Evolutionary conservation across 1,140 invertebrate genomes (phyloP), one percentile per base, ranked within the genome.

Genomic region (Leptoteleia sp.): DNA sequence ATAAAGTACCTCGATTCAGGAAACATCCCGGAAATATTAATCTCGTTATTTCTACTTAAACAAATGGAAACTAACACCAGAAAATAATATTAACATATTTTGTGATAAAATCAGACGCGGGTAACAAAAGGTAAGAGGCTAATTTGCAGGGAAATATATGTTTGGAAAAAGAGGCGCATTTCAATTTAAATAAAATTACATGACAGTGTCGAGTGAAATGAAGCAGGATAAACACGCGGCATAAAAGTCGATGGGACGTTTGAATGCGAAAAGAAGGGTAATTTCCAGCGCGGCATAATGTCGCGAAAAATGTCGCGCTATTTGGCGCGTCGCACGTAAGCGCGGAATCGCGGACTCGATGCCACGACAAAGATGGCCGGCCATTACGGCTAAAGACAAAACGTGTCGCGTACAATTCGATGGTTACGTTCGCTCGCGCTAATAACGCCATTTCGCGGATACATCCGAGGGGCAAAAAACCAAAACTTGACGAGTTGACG

Each of bases 211-310:
- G 12, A 13, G 52, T 57, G 12, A 31, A 42, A 57, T 57, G 42
- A 29, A 17, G 15, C 3, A 7, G 25, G 37, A 57, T 42, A 29
- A 57, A 17, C 50, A 37, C 17, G 7, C 37, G 9, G 1, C 25
- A 17, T 57, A 57, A 57, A 17, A 42, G 54, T 45, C 38, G 29
- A 33, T 31, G 13, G 12, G 15, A n/a, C 48, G 29, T 54, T 47
- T 38, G 19, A 57, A 71, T 29, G 67, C n/a, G 33, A 25, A 31
- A 57, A 68, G 45, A 57, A 50, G 45, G 45, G 67, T 54, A 76
- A 83, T 81, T 59, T 27, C 61, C 52, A 64, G 57, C 42, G 37
- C 17, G 15, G 54, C 22, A 67, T 61, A 64, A 73, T 67, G 43
- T 29, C 19, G 16, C n/a, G 29, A 67, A 35, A 64, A 64, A 61